Evolutionary conservation across 1,140 invertebrate species (phyloP).

Genomic region (Manduca sexta): DNA sequence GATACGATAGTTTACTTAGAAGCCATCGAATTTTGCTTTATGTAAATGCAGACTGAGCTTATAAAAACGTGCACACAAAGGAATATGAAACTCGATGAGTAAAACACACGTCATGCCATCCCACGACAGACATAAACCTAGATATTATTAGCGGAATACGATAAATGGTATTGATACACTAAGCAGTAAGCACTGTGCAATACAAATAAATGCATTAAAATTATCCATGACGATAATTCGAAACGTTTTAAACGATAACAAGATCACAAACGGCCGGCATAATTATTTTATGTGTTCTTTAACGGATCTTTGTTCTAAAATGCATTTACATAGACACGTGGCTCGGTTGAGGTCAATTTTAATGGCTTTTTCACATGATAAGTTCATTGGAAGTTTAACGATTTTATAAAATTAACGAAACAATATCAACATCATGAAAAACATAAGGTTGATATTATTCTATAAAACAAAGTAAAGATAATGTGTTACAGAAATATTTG

Average conservation of each 20-base stretch:
- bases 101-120: too few relatives aligned
- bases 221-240: slow-evolving; percentile 5
- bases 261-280: slow-evolving; percentile 13
- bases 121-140: too few relatives aligned
- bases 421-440: too few relatives aligned
- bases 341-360: slow-evolving; percentile 13
- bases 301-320: slow-evolving; percentile 30
- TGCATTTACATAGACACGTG: slow-evolving; percentile 24
- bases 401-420: too few relatives aligned
- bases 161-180: background rate
- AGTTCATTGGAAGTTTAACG: slow-evolving; percentile 2
- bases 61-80: too few relatives aligned
- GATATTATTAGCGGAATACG: background rate
- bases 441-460: too few relatives aligned
- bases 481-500: too few relatives aligned
- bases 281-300: slow-evolving; percentile 30
- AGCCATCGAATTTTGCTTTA: too few relatives aligned
- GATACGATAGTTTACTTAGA: too few relatives aligned
- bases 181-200: background rate
- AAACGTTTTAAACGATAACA: slow-evolving; percentile 10
- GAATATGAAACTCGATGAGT: too few relatives aligned
- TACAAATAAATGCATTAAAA: slow-evolving; percentile 4
- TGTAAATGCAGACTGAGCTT: too few relatives aligned
- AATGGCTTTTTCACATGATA: slow-evolving; percentile 22
- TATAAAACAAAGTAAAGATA: too few relatives aligned